phyloP scores from a whole-genome alignment of 2,113 vertebrate genomes.

The Cettia cetti region DNA sequence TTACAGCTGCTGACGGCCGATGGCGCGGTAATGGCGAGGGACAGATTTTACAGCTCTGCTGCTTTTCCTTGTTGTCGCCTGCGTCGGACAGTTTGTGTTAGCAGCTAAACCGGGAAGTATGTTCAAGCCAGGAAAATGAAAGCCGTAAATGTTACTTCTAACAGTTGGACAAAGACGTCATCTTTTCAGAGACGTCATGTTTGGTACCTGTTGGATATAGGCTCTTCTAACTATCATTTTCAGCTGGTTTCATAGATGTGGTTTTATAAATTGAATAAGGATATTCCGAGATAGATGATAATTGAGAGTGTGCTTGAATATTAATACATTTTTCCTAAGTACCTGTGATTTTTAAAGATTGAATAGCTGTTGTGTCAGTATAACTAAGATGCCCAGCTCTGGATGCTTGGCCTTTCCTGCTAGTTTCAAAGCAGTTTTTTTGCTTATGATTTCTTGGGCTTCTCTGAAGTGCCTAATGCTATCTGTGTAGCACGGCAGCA shows the following conservation, averaged over 20 bases:
- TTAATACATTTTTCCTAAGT: not conserved
- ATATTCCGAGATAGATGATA: not conserved
- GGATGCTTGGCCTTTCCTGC: not conserved
- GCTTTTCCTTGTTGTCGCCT: not conserved
- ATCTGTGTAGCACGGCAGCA: not conserved
- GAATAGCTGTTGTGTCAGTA: not conserved
- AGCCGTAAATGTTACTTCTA: not conserved
- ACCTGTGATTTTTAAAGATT: not conserved
- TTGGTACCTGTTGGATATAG: not conserved
- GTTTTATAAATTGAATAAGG: not conserved
- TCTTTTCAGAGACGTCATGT: not conserved
- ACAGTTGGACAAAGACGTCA: not conserved
- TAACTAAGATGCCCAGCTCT: not conserved
- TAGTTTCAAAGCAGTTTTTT: not conserved
- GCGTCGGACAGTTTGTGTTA: not conserved
- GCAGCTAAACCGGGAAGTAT: not conserved
- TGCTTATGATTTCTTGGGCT: not conserved
- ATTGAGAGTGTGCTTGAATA: not conserved
- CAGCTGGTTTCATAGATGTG: fast-evolving
- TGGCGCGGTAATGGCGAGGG: not conserved
- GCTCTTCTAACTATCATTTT: fast-evolving
- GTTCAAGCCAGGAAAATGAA: not conserved
- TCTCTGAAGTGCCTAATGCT: not conserved
- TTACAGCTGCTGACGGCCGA: not conserved
- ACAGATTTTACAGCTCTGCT: not conserved